Conservation (phyloP, 2,797 vertebrate species). For the Meda fulgida region DNA sequence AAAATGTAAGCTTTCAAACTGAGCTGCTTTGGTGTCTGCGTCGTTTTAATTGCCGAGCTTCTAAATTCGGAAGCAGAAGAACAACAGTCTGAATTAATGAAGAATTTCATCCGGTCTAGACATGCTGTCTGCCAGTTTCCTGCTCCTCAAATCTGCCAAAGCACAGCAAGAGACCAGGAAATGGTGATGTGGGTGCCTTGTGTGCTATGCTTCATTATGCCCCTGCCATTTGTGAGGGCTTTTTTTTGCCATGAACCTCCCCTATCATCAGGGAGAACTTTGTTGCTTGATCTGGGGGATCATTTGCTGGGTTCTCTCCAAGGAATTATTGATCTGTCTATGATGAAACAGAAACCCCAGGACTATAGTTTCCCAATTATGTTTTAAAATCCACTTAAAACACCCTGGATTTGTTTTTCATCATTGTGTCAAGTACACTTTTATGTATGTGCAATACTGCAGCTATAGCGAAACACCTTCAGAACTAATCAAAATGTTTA, state of each 20-base stretch:
- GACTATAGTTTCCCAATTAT: conserved; percentile 68
- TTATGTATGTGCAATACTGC: conserved; percentile 61
- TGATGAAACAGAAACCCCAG: conserved; percentile 70
- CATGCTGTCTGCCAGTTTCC: conserved; percentile 58
- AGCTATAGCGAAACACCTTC: conserved; percentile 46
- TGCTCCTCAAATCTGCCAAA: conserved; percentile 64
- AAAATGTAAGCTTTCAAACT: conserved; percentile 1
- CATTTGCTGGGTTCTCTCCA: conserved; percentile 68
- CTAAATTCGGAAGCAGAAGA: conserved; percentile 32
- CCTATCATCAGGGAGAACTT: conserved; percentile 62
- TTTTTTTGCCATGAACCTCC: conserved; percentile 53
- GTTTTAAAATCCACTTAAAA: conserved; percentile 62
- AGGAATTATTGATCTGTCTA: conserved; percentile 71
- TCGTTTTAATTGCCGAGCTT: conserved; percentile 20
- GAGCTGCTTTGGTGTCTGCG: conserved; percentile 17
- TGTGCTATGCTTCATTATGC: conserved; percentile 71
- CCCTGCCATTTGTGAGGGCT: conserved; percentile 51
- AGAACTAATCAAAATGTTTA: conserved; percentile 15
- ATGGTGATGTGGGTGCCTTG: conserved; percentile 63
- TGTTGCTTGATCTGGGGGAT: conserved; percentile 70
- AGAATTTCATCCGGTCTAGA: conserved; percentile 69
- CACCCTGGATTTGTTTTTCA: conserved; percentile 69
- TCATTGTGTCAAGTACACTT: conserved; percentile 66
- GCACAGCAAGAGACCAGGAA: conserved; percentile 66
- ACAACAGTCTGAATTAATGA: conserved; percentile 62